These are phyloP conservation scores for Sylvietta virens DNA, from an alignment of 2,113 vertebrate genomes.

Conservation along the genomic window DNA sequence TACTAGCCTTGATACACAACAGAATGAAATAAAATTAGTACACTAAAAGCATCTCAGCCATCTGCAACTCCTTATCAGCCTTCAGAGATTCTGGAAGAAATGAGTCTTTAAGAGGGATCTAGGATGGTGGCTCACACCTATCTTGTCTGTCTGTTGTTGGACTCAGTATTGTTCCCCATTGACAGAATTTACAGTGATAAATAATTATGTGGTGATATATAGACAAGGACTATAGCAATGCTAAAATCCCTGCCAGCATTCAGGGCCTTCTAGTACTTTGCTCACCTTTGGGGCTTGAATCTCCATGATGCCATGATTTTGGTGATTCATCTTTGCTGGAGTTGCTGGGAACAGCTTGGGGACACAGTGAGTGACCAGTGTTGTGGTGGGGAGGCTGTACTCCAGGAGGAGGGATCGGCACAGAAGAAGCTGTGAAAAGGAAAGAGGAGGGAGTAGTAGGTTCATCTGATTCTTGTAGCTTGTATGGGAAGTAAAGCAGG, in stretches of 20 bases:
- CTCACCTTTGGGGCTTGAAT: not conserved
- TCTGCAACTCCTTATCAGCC: fast-evolving
- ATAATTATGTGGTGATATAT: not conserved
- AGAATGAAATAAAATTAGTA: not conserved
- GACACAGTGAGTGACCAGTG: not conserved
- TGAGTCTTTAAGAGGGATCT: not conserved
- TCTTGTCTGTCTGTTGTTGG: not conserved
- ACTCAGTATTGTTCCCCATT: not conserved
- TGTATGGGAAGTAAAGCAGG: not conserved
- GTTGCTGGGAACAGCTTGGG: not conserved
- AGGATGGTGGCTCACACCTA: not conserved
- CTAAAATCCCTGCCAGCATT: not conserved
- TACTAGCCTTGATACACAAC: not conserved
- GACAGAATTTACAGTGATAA: not conserved
- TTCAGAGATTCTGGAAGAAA: not conserved
- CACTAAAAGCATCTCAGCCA: not conserved
- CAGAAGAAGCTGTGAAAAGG: not conserved
- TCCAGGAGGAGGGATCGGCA: fast-evolving
- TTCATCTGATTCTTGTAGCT: not conserved
- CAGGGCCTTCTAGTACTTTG: not conserved
- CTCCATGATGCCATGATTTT: not conserved
- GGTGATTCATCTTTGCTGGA: not conserved
- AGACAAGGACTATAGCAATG: not conserved
- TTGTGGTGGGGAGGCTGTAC: not conserved
- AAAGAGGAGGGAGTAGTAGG: not conserved